Evolutionary conservation across 2,888 invertebrate species (phyloP), one percentile per base, ranked within the genome.

Genomic region (Omphaloscelis lunosa): DNA sequence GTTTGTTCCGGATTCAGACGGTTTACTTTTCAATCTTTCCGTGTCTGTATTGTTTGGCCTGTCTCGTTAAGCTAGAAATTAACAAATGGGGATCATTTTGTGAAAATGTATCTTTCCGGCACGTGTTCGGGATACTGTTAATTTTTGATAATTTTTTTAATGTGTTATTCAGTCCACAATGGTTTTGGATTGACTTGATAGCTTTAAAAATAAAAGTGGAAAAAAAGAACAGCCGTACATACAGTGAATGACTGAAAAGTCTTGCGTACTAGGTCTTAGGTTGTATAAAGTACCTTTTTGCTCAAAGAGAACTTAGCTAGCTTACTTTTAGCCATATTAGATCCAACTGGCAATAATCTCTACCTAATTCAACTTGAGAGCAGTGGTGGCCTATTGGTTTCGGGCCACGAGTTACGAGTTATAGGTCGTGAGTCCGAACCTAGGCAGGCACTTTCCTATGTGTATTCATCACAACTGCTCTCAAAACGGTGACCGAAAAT

Each of bases 1-100:
- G 79, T 79, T 79, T 51, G 29, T 76, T 79, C 69, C 58, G 20
- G 58, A 29, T 20, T 29, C 39, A 39, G 20, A 27, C 15, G 29
- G 29, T 41, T 78, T 53, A 3, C 45, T 45, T 45, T 1, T 17
- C 39, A 0, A 17, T 15, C 29, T 15, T 48, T 41, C 41, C 12
- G 6, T 41, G 23, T 17, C 23, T 29, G 51, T 61, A 34, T 2
- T 53, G 7, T 20, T n/a, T 39, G 17, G 12, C 34, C 29, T 27
- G 45, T 17, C 76, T 74, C 34, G 27, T 23, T 48, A 39, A 39
- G 17, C 5, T 2, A 1, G 73, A 34, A 58, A 41, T 41, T 66
- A 23, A 23, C 15, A 45, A 45, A 7, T 70, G 41, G 6, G 7
- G 23, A 67, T 67, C 3, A 29, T 11, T 29, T 70, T 7, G 41